Base-by-base conservation (phyloP, 2,113 vertebrate genomes). In the Lepidiolamprologus cunningtoni region DNA sequence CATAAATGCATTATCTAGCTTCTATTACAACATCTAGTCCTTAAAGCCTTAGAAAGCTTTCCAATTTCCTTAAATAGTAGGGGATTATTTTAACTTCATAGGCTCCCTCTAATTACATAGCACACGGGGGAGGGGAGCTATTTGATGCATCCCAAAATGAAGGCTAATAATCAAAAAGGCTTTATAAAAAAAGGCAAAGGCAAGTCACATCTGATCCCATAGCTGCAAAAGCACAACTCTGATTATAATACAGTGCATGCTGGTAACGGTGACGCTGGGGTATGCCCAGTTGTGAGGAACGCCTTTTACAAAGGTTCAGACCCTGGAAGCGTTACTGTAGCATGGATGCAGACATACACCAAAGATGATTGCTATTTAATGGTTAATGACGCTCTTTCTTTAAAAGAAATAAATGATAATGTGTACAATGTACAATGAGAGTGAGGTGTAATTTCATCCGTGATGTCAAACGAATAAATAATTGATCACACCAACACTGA, bases 401-500 rank as follows among this genome's bases (percentile, higher is more conserved):
- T 52, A 52, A 21, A 81, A 68, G 19, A 68, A 86, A 78, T 17
- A 85, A 35, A 81, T 68, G 53, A 9, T 71, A 79, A 21, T 55
- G 42, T 87, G 52, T 81, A 47, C 40, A 73, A 11, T 71, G 40
- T 79, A 79, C 54, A 73, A 92, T 87, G 85, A 79, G 81, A 87
- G 84, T 11, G 35, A 55, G 90, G 57, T 89, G 92, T 93, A 66
- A 68, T 84, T 87, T 92, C 86, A 89, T 87, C 13, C 90, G 58
- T 58, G 79, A 35, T 6, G 45, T 50, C 52, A 73, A 40, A 66
- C n/a, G 19, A 33, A 83, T 91, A 53, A 89, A 92, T 93, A 81
- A 91, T 91, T 80, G 3, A 93, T 57, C 54, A 83, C 82, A 37
- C 28, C 37, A n/a, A 47, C 26, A 63, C 71, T 53, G 42, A 84